phyloP scores from a whole-genome alignment of 2,888 invertebrate genomes.

The Polydrusus pterygomalis region DNA sequence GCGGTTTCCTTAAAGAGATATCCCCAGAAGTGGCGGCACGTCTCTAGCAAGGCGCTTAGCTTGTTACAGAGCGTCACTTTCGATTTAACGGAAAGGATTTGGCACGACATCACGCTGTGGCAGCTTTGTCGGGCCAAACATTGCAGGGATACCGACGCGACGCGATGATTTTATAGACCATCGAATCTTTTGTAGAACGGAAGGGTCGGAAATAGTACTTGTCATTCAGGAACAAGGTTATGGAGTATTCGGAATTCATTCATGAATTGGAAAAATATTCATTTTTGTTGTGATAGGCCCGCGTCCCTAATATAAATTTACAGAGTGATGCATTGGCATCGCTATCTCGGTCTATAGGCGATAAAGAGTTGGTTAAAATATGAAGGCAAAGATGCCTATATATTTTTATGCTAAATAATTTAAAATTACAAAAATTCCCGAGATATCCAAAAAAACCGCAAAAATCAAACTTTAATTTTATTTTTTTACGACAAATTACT shows the following conservation, averaged over 20 bases:
- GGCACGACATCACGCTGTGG: conserved; percentile 42
- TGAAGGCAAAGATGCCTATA: too few relatives aligned
- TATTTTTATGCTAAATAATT: too few relatives aligned
- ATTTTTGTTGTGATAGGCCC: conserved; percentile 1
- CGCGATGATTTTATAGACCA: conserved; percentile 47
- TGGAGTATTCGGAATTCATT: conserved; percentile 24
- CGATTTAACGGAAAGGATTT: conserved; percentile 39
- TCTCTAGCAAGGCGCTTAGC: conserved; percentile 34
- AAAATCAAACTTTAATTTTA: too few relatives aligned
- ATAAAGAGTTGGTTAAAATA: too few relatives aligned
- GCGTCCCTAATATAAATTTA: too few relatives aligned
- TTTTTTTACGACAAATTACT: too few relatives aligned
- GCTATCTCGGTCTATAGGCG: too few relatives aligned
- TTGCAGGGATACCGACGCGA: conserved; percentile 44
- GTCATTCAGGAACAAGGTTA: conserved; percentile 12
- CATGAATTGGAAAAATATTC: background rate
- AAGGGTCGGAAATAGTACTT: conserved; percentile 42
- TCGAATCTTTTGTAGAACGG: conserved; percentile 38
- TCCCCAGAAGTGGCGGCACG: conserved; percentile 32
- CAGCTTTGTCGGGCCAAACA: conserved; percentile 34
- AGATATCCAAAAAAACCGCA: too few relatives aligned
- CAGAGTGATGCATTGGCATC: too few relatives aligned
- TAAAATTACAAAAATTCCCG: too few relatives aligned
- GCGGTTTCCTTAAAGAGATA: conserved; percentile 25
- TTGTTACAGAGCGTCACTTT: conserved; percentile 31